Evolutionary conservation across 2,113 vertebrate species (phyloP), one percentile per base, ranked within the genome.

Genomic region (Toxostoma redivivum): DNA sequence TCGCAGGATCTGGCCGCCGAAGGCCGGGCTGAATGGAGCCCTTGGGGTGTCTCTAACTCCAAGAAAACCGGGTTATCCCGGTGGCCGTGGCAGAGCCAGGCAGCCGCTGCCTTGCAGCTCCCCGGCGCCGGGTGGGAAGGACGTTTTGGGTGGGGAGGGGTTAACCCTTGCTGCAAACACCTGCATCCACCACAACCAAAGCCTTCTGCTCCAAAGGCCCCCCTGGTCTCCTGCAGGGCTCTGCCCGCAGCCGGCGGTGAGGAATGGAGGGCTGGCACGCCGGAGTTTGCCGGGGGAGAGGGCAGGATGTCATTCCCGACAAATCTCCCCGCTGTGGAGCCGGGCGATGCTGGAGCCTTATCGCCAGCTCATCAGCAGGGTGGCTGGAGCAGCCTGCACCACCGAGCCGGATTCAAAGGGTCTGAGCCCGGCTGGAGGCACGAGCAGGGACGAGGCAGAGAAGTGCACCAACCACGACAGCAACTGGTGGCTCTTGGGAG

Each of bases 401-500:
- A 69, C 60, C 23, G 3, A 62, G 86, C 19, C 0, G 5, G 86
- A 58, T 70, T 38, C 23, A 50, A 31, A 31, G 77, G 56, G 16
- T 62, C 51, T 35, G 60, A 88, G 56, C 82, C 47, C 71, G 38
- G 61, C 61, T 0, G 2, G 50, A 78, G 79, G 69, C 73, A n/a
- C n/a, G 23, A 84, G 86, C 62, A 40, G 70, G 78, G 74, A 69
- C 9, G 7, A 88, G 78, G 84, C 66, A 53, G 28, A 70, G 81
- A 54, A 90, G 95, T 12, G 62, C 66, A 70, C 81, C 56, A 27
- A 42, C 30, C 69, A 3, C 88, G 57, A 12, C 14, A 23, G 97
- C 97, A 97, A 97, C 96, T 95, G 95, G 97, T 97, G 97, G 96
- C 94, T 94, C 91, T 92, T 82, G 50, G 81, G 92, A 89, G 91